A percentile compares a stretch with the other conserved stretches of the same genome.
phyloP scores from a whole-genome alignment of 2,888 invertebrate genomes.

The Anthophora plumipes region DNA sequence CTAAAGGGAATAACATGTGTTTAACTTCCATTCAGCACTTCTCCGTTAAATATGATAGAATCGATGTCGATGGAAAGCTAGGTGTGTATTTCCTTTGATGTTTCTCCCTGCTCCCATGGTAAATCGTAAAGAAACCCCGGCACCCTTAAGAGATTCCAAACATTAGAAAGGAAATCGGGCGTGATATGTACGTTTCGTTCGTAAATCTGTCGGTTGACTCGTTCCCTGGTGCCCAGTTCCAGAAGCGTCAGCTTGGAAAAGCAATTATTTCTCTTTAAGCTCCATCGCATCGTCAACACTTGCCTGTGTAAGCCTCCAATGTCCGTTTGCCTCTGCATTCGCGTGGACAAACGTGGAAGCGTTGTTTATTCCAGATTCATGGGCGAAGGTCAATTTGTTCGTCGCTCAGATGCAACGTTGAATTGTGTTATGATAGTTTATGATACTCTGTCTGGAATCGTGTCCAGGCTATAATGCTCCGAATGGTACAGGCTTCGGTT shows the following conservation, averaged over 20 bases:
- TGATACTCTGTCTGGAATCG: conserved; percentile 59
- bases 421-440: conserved; percentile 65
- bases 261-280: conserved; percentile 67
- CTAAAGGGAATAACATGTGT: too few species aligned
- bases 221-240: conserved; percentile 41
- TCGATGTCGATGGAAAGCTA: too few species aligned
- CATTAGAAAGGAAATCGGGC: conserved; percentile 42
- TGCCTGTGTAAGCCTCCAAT: neutral
- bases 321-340: neutral
- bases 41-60: too few species aligned
- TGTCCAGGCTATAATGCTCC: conserved; percentile 60
- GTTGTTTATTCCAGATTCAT: conserved; percentile 65
- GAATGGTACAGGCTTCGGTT: conserved; percentile 11
- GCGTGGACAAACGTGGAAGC: conserved; percentile 26
- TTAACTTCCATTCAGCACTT: too few species aligned
- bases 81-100: conserved; percentile 25
- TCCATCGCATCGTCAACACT: conserved; percentile 45
- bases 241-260: conserved; percentile 59
- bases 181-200: conserved; percentile 42
- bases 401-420: conserved; percentile 65
- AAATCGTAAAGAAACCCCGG: neutral
- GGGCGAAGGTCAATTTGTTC: conserved; percentile 72
- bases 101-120: neutral
- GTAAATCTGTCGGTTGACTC: conserved; percentile 48
- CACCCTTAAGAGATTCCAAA: conserved; percentile 21